A percentile compares a stretch with the other conserved stretches of the same genome.
These are phyloP conservation scores for Drosophila buzzatii DNA, from an alignment of 2,888 invertebrate species.

Conservation along the genomic window DNA sequence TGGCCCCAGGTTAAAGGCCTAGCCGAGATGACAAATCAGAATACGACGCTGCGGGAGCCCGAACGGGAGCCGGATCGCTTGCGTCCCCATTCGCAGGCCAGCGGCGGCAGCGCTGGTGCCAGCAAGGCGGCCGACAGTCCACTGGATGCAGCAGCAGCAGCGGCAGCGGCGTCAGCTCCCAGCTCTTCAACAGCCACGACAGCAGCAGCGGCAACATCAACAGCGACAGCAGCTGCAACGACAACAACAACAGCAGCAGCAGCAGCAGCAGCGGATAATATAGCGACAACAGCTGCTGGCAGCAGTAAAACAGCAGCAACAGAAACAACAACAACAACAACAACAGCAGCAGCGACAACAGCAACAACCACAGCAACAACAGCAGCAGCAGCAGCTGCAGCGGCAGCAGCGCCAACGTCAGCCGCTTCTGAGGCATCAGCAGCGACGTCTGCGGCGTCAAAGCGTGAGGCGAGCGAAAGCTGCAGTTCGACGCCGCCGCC, in stretches of 20 bases:
- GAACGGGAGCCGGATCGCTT: conserved; percentile 86
- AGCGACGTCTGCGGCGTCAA: conserved; percentile 45
- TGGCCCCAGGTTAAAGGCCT: conserved; percentile 91
- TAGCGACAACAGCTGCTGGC: conserved; percentile 67
- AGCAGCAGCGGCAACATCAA: conserved; percentile 64
- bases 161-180: conserved; percentile 73
- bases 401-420: conserved; percentile 31
- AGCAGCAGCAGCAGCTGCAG: conserved; percentile 53
- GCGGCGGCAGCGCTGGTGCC: conserved; percentile 61
- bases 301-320: conserved; percentile 57
- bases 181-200: conserved; percentile 41
- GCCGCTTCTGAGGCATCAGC: conserved; percentile 24
- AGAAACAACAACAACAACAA: conserved; percentile 58
- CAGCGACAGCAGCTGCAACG: conserved; percentile 34
- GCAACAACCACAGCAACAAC: conserved; percentile 48
- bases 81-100: conserved; percentile 84
- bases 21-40: conserved; percentile 96
- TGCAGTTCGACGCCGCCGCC: conserved; percentile 84
- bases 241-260: conserved; percentile 68
- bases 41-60: conserved; percentile 86
- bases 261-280: conserved; percentile 41
- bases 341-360: conserved; percentile 56
- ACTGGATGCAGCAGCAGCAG: conserved; percentile 81
- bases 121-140: conserved; percentile 69
- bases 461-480: conserved; percentile 82